Evolutionary conservation across 2,797 vertebrate species (phyloP), one percentile per base, ranked within the genome.

Genomic region (Sebastes alutus): DNA sequence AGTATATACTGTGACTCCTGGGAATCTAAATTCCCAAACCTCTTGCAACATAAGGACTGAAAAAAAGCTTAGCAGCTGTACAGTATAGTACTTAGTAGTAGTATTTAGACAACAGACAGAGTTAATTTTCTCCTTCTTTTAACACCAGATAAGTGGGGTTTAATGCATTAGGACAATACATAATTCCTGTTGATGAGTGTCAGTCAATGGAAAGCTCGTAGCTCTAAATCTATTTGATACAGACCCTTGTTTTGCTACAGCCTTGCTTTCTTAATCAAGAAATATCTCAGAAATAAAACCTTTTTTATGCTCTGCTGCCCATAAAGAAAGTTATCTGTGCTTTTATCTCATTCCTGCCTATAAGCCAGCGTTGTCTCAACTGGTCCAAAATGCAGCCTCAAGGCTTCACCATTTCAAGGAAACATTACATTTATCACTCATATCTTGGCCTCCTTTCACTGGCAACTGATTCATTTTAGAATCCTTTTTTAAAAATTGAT

Each of bases 391-490:
- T 33, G 8, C 18, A 67, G 54, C 71, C 55, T 69, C 4, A 4
- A 70, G 66, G 58, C 62, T 59, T 56, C 27, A 68, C 22, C 32
- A 18, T 62, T 22, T 70, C 38, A 71, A 62, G 64, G 13, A 80
- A 81, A 49, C 29, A 38, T 83, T 58, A 58, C 46, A 66, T 80
- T 60, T 62, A 77, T 82, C 52, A 49, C 23, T 56, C 20, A 11
- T 42, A 32, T 84, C 11, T 65, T 80, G 69, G 68, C 82, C 78
- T 82, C 68, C 23, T 83, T 87, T 82, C 29, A 63, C 32, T 54
- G 33, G 25, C 75, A 49, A 63, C 46, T 80, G 61, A 86, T 88
- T 86, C 35, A 79, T 82, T 85, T 88, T 85, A 77, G 68, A 85
- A 33, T 59, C 0, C 9, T 85, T 70, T 74, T 74, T 77, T 1